phyloP scores from a whole-genome alignment of 2,113 vertebrate species.

The Cardinalis cardinalis region DNA sequence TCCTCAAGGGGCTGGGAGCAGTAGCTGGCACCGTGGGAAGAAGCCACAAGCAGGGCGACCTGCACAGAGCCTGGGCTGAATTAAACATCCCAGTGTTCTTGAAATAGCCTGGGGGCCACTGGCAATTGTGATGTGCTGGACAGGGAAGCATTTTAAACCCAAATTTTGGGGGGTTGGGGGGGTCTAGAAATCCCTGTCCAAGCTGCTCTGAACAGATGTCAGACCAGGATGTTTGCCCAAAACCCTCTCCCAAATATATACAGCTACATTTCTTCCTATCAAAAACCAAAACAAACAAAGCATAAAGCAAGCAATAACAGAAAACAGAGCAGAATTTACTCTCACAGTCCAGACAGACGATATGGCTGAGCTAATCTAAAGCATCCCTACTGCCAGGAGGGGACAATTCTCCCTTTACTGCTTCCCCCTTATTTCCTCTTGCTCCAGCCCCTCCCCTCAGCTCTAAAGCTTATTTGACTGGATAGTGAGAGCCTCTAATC shows the following conservation, averaged over 20 bases:
- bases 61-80: background rate
- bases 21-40: slow-evolving; percentile 15
- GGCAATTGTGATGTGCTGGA: background rate
- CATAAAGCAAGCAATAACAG: slow-evolving; percentile 52
- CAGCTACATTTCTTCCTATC: slow-evolving; percentile 55
- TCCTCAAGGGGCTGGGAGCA: background rate
- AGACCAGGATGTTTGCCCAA: slow-evolving; percentile 52
- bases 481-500: background rate
- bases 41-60: background rate
- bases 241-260: slow-evolving; percentile 32
- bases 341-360: slow-evolving; percentile 26
- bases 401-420: background rate
- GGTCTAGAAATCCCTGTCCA: background rate
- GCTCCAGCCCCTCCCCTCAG: background rate
- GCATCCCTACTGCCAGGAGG: background rate
- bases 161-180: background rate
- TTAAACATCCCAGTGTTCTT: background rate
- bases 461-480: background rate
- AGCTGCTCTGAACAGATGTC: slow-evolving; percentile 34
- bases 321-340: slow-evolving; percentile 44
- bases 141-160: background rate
- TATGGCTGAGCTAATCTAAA: slow-evolving; percentile 34
- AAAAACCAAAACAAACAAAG: slow-evolving; percentile 55
- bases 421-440: background rate
- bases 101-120: background rate